Conservation (phyloP, 2,888 invertebrate species). For the Tromatobia lineatoria region DNA sequence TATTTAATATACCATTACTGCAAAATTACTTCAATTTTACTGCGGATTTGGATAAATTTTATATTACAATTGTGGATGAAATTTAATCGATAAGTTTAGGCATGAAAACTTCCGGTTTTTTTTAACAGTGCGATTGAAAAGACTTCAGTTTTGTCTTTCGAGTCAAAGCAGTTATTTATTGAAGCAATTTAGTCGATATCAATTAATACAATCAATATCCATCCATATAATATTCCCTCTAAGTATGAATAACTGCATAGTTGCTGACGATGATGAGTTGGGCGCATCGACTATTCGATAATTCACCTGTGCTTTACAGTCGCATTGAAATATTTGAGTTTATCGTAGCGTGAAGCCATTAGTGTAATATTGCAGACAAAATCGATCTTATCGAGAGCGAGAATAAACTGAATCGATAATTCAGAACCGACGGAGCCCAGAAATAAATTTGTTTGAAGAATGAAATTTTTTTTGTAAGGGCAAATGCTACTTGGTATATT, state of each 20-base stretch:
- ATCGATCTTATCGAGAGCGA: slow-evolving; percentile 15
- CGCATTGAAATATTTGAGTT: background rate
- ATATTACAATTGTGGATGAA: no score
- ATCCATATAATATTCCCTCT: background rate
- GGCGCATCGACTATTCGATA: slow-evolving; percentile 6
- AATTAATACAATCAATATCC: slow-evolving; percentile 11
- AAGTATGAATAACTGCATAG: background rate
- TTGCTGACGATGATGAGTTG: background rate
- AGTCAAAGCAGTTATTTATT: no score
- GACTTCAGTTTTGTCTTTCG: background rate
- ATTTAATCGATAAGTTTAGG: no score
- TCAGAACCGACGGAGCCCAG: background rate
- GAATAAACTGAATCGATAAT: slow-evolving; percentile 27
- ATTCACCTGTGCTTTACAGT: background rate
- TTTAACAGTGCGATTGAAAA: background rate
- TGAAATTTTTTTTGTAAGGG: background rate
- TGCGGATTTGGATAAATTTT: no score
- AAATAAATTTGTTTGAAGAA: background rate
- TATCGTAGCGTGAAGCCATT: slow-evolving; percentile 2
- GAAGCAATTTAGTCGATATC: background rate
- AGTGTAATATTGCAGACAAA: background rate
- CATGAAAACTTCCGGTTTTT: no score
- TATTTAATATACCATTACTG: no score
- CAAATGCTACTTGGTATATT: background rate
- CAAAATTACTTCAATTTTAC: no score